Conservation (phyloP, 2,113 vertebrate genomes). For the Tychaedon coryphoeus region DNA sequence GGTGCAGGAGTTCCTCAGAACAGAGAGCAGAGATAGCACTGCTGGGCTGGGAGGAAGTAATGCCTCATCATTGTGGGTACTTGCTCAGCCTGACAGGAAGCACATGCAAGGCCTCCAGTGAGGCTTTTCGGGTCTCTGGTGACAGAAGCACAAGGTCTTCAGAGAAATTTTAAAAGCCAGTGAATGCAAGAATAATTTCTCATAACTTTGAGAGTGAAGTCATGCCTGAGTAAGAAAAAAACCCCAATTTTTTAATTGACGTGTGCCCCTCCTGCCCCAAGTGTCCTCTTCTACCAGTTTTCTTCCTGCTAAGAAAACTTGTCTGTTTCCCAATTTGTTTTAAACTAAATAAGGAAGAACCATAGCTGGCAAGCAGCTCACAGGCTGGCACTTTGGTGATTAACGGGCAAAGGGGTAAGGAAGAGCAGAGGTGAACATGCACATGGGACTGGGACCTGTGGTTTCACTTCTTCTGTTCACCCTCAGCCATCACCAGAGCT, state of each 20-base stretch:
- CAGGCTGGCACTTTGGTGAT: background rate
- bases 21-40: background rate
- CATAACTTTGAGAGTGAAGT: background rate
- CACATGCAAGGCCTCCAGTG: background rate
- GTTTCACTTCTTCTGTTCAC: background rate
- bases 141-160: background rate
- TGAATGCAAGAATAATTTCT: background rate
- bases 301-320: background rate
- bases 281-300: background rate
- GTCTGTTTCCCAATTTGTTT: background rate
- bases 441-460: background rate
- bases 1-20: background rate
- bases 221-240: background rate
- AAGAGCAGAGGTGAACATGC: background rate
- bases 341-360: background rate
- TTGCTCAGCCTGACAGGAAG: background rate
- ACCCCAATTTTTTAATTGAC: background rate
- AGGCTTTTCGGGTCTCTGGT: background rate
- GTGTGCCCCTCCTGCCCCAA: background rate
- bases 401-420: background rate
- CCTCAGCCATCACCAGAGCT: background rate
- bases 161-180: background rate
- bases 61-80: slow-evolving; percentile 2
- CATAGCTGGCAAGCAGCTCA: background rate
- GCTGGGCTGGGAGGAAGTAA: slow-evolving; percentile 10